phyloP scores from a whole-genome alignment of 2,888 invertebrate species.

The Scaptomyza polygonia region DNA sequence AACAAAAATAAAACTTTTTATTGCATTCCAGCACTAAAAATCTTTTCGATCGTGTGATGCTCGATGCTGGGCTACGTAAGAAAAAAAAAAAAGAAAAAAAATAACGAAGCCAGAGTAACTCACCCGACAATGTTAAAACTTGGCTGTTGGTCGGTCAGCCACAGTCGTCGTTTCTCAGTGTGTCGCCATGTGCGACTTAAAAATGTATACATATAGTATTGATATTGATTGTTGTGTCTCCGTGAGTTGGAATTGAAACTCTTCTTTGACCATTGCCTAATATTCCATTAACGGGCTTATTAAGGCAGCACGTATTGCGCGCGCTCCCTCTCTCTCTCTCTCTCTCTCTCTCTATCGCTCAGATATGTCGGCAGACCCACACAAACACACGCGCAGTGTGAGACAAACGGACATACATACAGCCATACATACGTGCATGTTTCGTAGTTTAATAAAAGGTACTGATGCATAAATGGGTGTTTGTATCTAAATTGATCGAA shows the following conservation, averaged over 20 bases:
- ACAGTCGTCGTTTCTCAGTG: slow-evolving; percentile 35
- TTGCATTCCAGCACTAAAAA: slow-evolving; percentile 80
- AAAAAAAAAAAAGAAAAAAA: slow-evolving; percentile 17
- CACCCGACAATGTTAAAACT: slow-evolving; percentile 35
- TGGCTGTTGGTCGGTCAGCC: slow-evolving; percentile 14
- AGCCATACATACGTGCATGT: background rate
- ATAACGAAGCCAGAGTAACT: slow-evolving; percentile 19
- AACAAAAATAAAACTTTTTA: slow-evolving; percentile 74
- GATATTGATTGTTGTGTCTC: slow-evolving; percentile 58
- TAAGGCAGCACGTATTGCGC: slow-evolving; percentile 71
- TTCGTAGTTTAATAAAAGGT: slow-evolving; percentile 77
- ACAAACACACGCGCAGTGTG: slow-evolving; percentile 16
- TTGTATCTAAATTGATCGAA: slow-evolving; percentile 80
- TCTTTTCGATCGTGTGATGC: slow-evolving; percentile 74
- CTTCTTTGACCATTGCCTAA: slow-evolving; percentile 76
- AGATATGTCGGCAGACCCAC: slow-evolving; percentile 55
- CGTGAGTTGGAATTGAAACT: slow-evolving; percentile 60
- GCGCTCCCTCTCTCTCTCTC: slow-evolving; percentile 8
- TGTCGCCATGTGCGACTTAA: slow-evolving; percentile 65
- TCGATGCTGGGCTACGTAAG: slow-evolving; percentile 54
- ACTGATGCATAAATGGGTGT: slow-evolving; percentile 81
- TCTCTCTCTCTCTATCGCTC: background rate
- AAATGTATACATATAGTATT: slow-evolving; percentile 43
- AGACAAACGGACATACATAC: slow-evolving; percentile 1
- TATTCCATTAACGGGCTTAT: slow-evolving; percentile 80